Percentiles rank a stretch among this genome's conserved stretches.
These are phyloP conservation scores for Oreochromis mossambicus DNA, from an alignment of 2,797 vertebrate genomes.

Conservation along the genomic window DNA sequence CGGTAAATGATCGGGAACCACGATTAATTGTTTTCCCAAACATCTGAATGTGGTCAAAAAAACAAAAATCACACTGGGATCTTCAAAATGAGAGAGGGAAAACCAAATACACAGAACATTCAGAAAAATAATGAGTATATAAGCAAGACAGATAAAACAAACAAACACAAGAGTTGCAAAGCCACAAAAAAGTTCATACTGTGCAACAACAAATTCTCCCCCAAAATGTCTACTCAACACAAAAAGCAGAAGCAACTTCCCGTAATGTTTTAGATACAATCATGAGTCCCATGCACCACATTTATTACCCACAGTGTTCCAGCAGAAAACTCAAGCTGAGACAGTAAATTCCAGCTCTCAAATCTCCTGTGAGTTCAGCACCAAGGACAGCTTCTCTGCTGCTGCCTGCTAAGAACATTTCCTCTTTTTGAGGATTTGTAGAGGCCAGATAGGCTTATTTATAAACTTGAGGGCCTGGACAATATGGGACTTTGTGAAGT, in stretches of 20 bases:
- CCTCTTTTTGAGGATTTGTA: conserved; percentile 45
- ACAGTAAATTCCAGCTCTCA: conserved; percentile 15
- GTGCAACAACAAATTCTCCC: neutral
- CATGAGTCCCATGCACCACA: conserved; percentile 4
- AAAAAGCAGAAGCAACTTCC: conserved; percentile 14
- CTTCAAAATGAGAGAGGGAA: neutral
- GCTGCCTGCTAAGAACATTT: conserved; percentile 15
- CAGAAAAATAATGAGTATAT: neutral
- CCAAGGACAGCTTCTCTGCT: conserved; percentile 49
- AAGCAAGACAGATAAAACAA: neutral
- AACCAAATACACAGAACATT: neutral
- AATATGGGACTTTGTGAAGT: conserved; percentile 49
- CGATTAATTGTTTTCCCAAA: conserved; percentile 23
- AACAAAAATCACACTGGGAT: neutral
- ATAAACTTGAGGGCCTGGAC: conserved; percentile 38
- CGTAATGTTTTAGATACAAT: conserved; percentile 18
- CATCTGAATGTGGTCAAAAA: neutral
- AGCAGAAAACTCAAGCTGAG: conserved; percentile 6
- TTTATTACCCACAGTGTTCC: conserved; percentile 33
- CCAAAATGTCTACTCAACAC: conserved; percentile 19
- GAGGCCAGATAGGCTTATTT: conserved; percentile 33
- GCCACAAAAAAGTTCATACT: neutral
- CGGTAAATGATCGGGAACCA: neutral
- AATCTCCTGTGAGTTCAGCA: conserved; percentile 45
- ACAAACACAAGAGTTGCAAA: neutral